Conservation (phyloP, 2,888 invertebrate species). For the Lypha dubia region DNA sequence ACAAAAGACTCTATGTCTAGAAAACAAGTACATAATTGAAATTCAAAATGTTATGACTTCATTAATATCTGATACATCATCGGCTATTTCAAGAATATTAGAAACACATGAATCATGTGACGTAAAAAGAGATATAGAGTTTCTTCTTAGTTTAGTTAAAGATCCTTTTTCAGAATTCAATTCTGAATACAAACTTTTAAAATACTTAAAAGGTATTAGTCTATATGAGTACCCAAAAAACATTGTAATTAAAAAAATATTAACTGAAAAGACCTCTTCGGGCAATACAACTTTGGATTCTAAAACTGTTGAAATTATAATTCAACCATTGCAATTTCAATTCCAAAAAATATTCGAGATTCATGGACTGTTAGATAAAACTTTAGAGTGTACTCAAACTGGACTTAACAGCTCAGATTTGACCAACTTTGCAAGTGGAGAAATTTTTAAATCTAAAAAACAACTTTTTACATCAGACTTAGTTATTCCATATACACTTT, state of each 20-base stretch:
- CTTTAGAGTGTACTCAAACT: conserved; percentile 46
- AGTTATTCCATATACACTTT: conserved; percentile 58
- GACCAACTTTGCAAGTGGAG: no score
- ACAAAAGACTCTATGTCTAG: conserved; percentile 45
- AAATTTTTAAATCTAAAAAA: no score
- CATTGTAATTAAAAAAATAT: conserved; percentile 6
- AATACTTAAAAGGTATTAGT: neutral
- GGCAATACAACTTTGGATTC: conserved; percentile 39
- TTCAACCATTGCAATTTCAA: conserved; percentile 50
- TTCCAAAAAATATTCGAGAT: conserved; percentile 51
- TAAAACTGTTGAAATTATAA: conserved; percentile 43
- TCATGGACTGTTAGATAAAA: conserved; percentile 49
- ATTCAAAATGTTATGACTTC: conserved; percentile 45
- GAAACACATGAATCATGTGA: conserved; percentile 21
- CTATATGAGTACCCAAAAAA: conserved; percentile 33
- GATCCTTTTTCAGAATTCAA: neutral
- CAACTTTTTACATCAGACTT: neutral
- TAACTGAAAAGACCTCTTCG: conserved; percentile 9
- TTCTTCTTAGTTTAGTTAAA: neutral
- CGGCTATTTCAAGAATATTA: conserved; percentile 3
- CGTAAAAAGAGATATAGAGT: neutral
- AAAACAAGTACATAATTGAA: conserved; percentile 39
- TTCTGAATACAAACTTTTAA: conserved; percentile 11
- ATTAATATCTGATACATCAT: conserved; percentile 37
- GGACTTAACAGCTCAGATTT: conserved; percentile 15